Conservation (phyloP, 2,113 vertebrate genomes). For the Pimephales promelas region DNA sequence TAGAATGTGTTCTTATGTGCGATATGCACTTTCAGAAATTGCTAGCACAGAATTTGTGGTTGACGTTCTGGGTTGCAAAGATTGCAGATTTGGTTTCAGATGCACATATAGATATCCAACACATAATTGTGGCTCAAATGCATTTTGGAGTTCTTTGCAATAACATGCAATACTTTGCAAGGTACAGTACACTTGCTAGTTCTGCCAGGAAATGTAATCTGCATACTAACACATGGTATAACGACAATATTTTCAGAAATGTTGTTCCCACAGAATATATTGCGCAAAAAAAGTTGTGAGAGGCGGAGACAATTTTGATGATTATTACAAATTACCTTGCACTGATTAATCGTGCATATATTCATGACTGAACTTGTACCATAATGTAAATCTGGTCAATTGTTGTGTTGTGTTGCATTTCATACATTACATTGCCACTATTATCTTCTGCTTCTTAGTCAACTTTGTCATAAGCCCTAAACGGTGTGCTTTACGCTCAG, state of each 20-base stretch:
- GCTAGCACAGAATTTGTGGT: not conserved
- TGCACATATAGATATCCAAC: not conserved
- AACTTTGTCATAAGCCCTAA: not conserved
- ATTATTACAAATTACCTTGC: not conserved
- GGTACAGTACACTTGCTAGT: not conserved
- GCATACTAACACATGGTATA: not conserved
- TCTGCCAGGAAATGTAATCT: not conserved
- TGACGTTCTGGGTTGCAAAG: not conserved
- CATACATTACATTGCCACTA: not conserved
- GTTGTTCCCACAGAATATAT: not conserved
- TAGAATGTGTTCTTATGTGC: not conserved
- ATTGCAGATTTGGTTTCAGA: constrained; percentile 7
- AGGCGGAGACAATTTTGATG: not conserved
- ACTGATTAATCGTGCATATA: not conserved
- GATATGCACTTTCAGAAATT: not conserved
- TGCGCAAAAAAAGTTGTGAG: not conserved
- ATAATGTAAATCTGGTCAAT: not conserved
- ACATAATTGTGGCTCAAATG: not conserved
- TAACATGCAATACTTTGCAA: not conserved
- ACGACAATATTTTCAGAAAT: not conserved
- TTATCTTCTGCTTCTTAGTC: not conserved
- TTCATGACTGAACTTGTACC: not conserved
- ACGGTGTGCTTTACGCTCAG: constrained; percentile 67
- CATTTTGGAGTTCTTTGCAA: not conserved
- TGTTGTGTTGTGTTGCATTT: not conserved